Percentiles rank a stretch among this genome's conserved stretches.
phyloP scores from a whole-genome alignment of 92 coral and sea anemone genomes.

The Porites lobata region DNA sequence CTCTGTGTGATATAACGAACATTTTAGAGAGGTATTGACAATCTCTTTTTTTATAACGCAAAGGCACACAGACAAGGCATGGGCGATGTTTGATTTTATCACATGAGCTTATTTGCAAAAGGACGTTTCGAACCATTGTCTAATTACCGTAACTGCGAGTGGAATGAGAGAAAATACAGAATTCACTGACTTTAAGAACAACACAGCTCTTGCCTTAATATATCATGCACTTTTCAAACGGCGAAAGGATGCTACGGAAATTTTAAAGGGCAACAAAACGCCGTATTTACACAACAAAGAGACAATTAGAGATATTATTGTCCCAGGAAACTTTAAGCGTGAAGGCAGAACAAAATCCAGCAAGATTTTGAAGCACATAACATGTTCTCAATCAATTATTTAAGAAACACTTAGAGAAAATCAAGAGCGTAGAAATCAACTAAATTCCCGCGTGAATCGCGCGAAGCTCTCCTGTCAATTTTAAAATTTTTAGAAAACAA shows the following conservation, averaged over 20 bases:
- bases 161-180: too few species aligned
- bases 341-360: neutral
- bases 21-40: neutral
- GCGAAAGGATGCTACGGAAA: neutral
- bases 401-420: too few species aligned
- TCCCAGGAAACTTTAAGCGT: neutral
- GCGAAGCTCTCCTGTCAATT: neutral
- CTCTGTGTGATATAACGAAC: constrained; percentile 5
- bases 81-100: neutral
- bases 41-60: too few species aligned
- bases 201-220: too few species aligned
- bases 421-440: neutral
- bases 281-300: constrained; percentile 18
- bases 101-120: neutral
- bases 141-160: too few species aligned
- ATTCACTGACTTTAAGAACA: too few species aligned
- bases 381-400: neutral
- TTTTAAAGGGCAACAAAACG: neutral
- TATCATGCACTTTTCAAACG: too few species aligned
- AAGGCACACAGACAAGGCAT: too few species aligned
- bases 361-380: neutral
- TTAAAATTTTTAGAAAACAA: neutral
- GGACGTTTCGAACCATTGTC: too few species aligned
- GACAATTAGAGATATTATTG: constrained; percentile 5
- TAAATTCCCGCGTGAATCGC: neutral